Evolutionary conservation across 2,797 vertebrate species (phyloP).

Genomic region (Lepilemur septentrionalis): DNA sequence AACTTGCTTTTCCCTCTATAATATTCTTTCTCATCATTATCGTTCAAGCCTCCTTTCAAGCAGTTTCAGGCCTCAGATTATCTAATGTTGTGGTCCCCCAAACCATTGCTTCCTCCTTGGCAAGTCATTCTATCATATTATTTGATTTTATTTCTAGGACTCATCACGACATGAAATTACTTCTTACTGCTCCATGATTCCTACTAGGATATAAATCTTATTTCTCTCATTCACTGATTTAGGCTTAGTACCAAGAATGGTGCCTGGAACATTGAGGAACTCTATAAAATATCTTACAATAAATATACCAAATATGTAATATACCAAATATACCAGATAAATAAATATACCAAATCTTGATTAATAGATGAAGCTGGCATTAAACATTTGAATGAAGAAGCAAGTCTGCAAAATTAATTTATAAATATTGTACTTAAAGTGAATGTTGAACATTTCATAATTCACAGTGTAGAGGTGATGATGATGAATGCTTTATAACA

Average conservation of each 20-base stretch:
- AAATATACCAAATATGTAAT: background rate
- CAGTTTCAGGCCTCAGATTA: background rate
- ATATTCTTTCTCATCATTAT: background rate
- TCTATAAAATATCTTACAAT: background rate
- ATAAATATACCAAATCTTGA: background rate
- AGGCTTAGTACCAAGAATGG: background rate
- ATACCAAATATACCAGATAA: background rate
- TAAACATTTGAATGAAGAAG: background rate
- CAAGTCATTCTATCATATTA: background rate
- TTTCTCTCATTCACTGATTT: background rate
- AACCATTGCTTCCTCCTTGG: background rate
- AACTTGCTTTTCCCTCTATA: background rate
- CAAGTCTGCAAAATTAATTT: background rate
- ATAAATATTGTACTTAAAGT: background rate
- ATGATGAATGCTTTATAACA: background rate
- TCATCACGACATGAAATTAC: background rate
- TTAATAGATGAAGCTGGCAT: background rate
- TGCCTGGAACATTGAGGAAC: background rate
- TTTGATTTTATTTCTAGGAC: background rate
- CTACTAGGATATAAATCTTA: background rate
- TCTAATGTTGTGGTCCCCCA: rapidly evolving
- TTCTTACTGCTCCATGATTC: background rate
- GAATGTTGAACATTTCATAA: constrained; percentile 1
- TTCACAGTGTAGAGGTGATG: background rate
- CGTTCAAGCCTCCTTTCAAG: background rate